These are phyloP conservation scores for Agrilus planipennis DNA, from an alignment of 1,140 invertebrate genomes.

Conservation along the genomic window DNA sequence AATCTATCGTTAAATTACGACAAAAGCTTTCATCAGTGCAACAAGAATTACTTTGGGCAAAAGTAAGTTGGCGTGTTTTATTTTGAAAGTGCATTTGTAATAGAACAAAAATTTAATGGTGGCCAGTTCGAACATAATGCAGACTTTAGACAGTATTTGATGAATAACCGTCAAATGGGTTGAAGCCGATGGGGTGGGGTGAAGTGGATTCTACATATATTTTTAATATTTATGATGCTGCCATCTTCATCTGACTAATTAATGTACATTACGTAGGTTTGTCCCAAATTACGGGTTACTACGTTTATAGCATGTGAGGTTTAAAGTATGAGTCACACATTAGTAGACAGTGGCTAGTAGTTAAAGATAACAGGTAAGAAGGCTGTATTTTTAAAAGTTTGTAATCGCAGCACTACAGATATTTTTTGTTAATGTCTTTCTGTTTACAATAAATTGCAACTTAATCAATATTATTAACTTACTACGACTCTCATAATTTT, in stretches of 20 bases:
- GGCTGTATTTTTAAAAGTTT: background rate
- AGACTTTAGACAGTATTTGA: no score
- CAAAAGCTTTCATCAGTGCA: background rate
- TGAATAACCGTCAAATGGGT: background rate
- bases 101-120: no score
- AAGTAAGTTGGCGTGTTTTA: no score
- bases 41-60: background rate
- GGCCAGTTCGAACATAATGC: no score
- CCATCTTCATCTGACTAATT: background rate
- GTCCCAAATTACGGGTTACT: background rate
- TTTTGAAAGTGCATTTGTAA: no score
- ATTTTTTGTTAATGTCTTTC: background rate
- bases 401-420: background rate
- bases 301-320: background rate
- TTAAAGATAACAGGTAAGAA: background rate
- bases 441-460: no score
- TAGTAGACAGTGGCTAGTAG: background rate
- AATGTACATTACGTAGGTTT: background rate
- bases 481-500: no score
- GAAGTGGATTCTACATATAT: background rate
- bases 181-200: background rate
- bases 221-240: background rate
- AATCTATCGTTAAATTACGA: slow-evolving; percentile 1
- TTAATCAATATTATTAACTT: no score
- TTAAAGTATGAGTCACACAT: background rate